phyloP scores from a whole-genome alignment of 2,797 vertebrate species.

The Typhlichthys subterraneus region DNA sequence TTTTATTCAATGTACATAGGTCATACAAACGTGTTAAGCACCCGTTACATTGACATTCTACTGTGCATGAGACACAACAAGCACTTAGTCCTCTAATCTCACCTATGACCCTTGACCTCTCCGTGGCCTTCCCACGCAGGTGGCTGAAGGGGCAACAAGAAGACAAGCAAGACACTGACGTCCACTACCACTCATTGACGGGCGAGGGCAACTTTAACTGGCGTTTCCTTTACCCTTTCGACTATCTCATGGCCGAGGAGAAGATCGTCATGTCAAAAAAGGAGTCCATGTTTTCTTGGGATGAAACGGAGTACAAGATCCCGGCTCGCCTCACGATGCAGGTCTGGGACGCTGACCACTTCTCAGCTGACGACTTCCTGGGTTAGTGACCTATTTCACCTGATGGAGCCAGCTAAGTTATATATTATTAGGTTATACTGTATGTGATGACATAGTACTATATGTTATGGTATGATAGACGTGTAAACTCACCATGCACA shows the following conservation, averaged over 20 bases:
- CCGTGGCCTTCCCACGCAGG: slow-evolving; percentile 64
- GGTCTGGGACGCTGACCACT: slow-evolving; percentile 98
- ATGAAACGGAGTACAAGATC: slow-evolving; percentile 98
- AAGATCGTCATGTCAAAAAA: slow-evolving; percentile 98
- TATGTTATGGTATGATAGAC: too few species aligned
- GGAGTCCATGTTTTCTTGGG: slow-evolving; percentile 99
- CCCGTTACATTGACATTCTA: slow-evolving; percentile 18
- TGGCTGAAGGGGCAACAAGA: slow-evolving; percentile 98
- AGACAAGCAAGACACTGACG: slow-evolving; percentile 97
- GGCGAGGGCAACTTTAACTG: slow-evolving; percentile 99
- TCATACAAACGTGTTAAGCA: slow-evolving; percentile 23
- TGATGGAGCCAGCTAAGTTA: not conserved
- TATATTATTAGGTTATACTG: too few species aligned
- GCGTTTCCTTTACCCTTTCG: slow-evolving; percentile 94
- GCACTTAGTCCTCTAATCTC: not conserved
- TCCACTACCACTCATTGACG: slow-evolving; percentile 96
- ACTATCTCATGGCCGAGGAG: slow-evolving; percentile 95
- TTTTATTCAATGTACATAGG: slow-evolving; percentile 39
- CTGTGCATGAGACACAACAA: too few species aligned
- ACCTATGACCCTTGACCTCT: slow-evolving; percentile 1
- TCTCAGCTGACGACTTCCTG: slow-evolving; percentile 96
- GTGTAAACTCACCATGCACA: too few species aligned
- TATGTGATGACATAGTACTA: too few species aligned
- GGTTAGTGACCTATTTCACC: slow-evolving; percentile 72
- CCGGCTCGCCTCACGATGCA: slow-evolving; percentile 94